These are phyloP conservation scores for Forbesichthys agassizii DNA, from an alignment of 2,113 vertebrate genomes.

Conservation along the genomic window DNA sequence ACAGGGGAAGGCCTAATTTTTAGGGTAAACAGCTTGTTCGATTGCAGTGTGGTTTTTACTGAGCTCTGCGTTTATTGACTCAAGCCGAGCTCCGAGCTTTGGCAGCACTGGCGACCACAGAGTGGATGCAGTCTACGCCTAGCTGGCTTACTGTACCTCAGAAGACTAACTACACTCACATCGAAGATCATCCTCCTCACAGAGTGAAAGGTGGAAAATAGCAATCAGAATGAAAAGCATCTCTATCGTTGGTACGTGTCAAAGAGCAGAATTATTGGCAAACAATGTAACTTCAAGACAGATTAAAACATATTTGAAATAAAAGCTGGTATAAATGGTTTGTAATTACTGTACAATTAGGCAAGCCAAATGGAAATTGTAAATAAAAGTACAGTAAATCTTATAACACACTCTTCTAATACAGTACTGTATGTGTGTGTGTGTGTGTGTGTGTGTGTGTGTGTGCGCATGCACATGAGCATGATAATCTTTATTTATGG, in stretches of 20 bases:
- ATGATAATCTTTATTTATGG: no score
- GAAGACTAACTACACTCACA: conserved; percentile 43
- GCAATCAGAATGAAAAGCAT: conserved; percentile 35
- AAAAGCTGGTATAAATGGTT: no score
- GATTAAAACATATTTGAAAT: no score
- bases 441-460: no score
- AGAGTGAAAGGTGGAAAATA: conserved; percentile 16
- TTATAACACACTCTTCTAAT: no score
- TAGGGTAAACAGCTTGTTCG: conserved; percentile 69
- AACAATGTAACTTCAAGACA: not conserved
- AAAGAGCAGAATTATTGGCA: conserved; percentile 10
- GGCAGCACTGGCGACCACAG: conserved; percentile 58
- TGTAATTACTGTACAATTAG: no score
- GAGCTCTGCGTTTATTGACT: conserved; percentile 69
- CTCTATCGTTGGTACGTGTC: not conserved
- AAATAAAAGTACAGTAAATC: no score
- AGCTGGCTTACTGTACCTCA: conserved; percentile 41
- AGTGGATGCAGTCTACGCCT: conserved; percentile 38
- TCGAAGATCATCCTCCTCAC: conserved; percentile 39
- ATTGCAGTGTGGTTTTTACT: conserved; percentile 65
- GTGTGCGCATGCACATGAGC: no score
- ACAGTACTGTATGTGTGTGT: no score
- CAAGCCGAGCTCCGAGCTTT: conserved; percentile 47
- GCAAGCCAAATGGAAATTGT: no score
- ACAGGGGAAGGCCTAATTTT: conserved; percentile 68